Percentiles rank a stretch among this genome's conserved stretches.
Evolutionary conservation across 2,113 vertebrate genomes (phyloP).

Genomic region (Helogale parvula): DNA sequence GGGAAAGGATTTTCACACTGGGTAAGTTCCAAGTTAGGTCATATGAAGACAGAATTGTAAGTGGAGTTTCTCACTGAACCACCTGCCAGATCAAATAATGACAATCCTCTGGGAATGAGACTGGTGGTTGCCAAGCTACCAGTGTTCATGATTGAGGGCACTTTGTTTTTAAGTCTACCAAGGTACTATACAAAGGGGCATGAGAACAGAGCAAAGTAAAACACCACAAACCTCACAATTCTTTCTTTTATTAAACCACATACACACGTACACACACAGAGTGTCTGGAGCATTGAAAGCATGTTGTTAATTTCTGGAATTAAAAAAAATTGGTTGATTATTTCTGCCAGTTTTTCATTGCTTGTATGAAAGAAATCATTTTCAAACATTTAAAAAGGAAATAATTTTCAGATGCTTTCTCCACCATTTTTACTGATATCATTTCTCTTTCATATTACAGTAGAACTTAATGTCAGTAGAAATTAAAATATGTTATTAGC

Average conservation of each 20-base stretch:
- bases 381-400: background rate
- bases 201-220: background rate
- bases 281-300: background rate
- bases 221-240: background rate
- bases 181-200: background rate
- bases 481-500: background rate
- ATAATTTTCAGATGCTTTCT: background rate
- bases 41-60: background rate
- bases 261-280: background rate
- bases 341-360: background rate
- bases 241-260: background rate
- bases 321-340: background rate
- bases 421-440: background rate
- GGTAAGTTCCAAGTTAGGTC: background rate
- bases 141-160: background rate
- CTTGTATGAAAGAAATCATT: background rate
- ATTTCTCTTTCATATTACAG: background rate
- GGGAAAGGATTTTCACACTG: background rate
- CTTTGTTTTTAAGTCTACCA: background rate
- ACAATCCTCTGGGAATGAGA: background rate
- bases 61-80: background rate
- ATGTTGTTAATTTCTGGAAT: background rate
- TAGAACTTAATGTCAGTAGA: background rate
- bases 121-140: background rate
- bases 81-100: background rate